Base-by-base conservation (phyloP, 2,888 invertebrate genomes). In the Hymenopus coronatus region DNA sequence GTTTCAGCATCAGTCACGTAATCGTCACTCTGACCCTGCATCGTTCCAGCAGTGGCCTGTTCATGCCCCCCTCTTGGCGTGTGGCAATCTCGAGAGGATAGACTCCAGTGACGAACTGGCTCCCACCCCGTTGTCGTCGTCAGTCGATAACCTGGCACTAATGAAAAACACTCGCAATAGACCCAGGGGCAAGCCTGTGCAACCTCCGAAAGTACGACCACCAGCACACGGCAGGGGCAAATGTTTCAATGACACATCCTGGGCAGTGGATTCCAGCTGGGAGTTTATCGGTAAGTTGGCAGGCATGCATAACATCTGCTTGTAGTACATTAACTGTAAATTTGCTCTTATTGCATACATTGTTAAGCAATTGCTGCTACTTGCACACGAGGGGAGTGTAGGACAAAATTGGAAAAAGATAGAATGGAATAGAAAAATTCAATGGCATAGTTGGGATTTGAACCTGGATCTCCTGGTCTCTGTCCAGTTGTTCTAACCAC, bases 261-360 rank as follows among this genome's bases (percentile, higher is more conserved):
- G 98, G 97, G 96, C 97, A 91, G 95, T 98, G 90, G 98, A 98
- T 93, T 97, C 97, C 92, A 97, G 97, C 93, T 98, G 98, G 98
- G 97, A 97, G 93, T 98, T 97, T 93, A 96, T 97, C 93, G 96
- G 97, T 95, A 95, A 95, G 94, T 94, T 27, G 40, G 40, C 40
- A 40, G 40, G 12, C 40, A 3, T n/a, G n/a, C n/a, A n/a, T n/a
- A n/a, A n/a, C n/a, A n/a, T n/a, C n/a, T 40, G 40, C 40, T 33
- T 33, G 33, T 33, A 33, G 6, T 33, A 6, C 8, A 8, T 33
- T 33, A 1, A 33, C 33, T 33, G n/a, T n/a, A n/a, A n/a, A n/a
- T n/a, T n/a, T n/a, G n/a, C n/a, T n/a, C n/a, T n/a, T n/a, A n/a
- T n/a, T n/a, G n/a, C n/a, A n/a, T n/a, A n/a, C n/a, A n/a, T n/a